A percentile compares a stretch with the other conserved stretches of the same genome.
Conservation (phyloP, 2,113 vertebrate genomes). For the Corynorhinus townsendii region DNA sequence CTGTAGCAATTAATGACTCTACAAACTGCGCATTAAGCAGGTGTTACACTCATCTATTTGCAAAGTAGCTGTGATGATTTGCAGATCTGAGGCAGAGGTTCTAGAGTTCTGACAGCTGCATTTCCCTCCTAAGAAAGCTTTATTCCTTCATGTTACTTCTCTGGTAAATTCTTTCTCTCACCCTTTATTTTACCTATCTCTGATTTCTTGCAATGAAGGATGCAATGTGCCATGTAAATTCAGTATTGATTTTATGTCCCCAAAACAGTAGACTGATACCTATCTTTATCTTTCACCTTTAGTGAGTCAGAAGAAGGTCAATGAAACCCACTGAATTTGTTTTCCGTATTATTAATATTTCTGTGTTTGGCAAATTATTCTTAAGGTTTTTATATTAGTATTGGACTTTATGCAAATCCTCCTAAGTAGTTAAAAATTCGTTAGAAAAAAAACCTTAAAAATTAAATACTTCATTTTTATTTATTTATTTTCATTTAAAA, state of each 20-base stretch:
- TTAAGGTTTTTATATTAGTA: not conserved
- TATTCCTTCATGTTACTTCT: not conserved
- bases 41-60: not conserved
- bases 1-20: not conserved
- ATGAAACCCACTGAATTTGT: not conserved
- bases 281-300: not conserved
- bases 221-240: not conserved
- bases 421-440: not conserved
- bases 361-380: not conserved
- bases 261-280: not conserved
- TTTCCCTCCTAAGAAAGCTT: not conserved
- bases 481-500: not conserved
- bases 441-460: not conserved
- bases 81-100: not conserved
- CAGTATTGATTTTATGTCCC: not conserved
- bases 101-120: not conserved
- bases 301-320: not conserved
- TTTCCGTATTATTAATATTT: not conserved
- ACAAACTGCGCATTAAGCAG: not conserved
- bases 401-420: not conserved
- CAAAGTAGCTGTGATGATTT: accelerated
- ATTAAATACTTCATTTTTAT: not conserved
- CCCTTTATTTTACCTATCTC: not conserved
- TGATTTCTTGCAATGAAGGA: not conserved
- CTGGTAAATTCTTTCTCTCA: not conserved